A percentile compares a stretch with the other conserved stretches of the same genome.
These are phyloP conservation scores for Helicoverpa zea DNA, from an alignment of 1,140 invertebrate genomes.

Conservation along the genomic window DNA sequence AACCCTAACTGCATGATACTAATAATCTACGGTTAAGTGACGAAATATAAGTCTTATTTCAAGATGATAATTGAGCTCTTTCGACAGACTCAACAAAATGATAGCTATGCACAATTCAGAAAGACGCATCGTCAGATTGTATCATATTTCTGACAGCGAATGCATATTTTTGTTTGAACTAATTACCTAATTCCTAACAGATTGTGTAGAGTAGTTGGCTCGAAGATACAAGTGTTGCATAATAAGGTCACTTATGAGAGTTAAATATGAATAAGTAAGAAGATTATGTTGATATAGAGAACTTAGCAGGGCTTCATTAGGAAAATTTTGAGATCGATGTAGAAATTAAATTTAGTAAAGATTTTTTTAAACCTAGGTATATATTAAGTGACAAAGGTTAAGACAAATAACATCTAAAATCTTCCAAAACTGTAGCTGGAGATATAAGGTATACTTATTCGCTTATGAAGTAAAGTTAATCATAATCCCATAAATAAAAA, in stretches of 20 bases:
- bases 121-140: slow-evolving; percentile 12
- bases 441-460: background rate
- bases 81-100: background rate
- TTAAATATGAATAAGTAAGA: slow-evolving; percentile 5
- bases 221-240: slow-evolving; percentile 17
- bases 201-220: background rate
- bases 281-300: slow-evolving; percentile 14
- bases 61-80: background rate
- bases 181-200: slow-evolving; percentile 39
- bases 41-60: background rate
- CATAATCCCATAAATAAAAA: too few species aligned
- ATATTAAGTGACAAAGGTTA: too few species aligned
- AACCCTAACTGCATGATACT: background rate
- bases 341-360: too few species aligned
- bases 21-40: too few species aligned
- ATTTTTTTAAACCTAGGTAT: too few species aligned
- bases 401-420: too few species aligned
- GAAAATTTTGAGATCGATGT: background rate
- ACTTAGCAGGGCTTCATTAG: background rate
- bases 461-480: too few species aligned
- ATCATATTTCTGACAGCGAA: slow-evolving; percentile 15
- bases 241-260: slow-evolving; percentile 12
- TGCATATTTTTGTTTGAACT: slow-evolving; percentile 22
- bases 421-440: background rate
- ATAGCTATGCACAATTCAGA: background rate